These are phyloP conservation scores for Diplosoma virens DNA, from an alignment of 23 tunicate species.

Conservation along the genomic window DNA sequence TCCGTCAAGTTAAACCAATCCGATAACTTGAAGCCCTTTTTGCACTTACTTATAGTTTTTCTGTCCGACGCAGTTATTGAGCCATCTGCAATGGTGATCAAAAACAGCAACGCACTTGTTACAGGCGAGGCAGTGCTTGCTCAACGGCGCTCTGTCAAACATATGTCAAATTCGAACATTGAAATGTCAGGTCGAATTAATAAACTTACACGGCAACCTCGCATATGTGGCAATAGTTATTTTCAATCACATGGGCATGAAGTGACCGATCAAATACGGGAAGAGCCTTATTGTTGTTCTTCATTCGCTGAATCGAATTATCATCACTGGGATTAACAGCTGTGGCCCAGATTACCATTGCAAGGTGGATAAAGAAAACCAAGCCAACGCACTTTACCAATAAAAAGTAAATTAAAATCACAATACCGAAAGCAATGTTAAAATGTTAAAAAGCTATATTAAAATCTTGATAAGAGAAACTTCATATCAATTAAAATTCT, in stretches of 20 bases:
- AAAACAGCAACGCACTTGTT: conserved; percentile 90
- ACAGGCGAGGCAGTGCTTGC: conserved; percentile 95
- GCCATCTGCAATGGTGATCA: conserved; percentile 97
- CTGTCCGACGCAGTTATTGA: conserved; percentile 89
- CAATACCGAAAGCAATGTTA: no score
- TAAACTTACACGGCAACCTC: conserved; percentile 84
- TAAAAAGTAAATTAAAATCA: no score
- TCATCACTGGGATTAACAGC: conserved; percentile 78
- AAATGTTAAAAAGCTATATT: no score
- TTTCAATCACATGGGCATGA: conserved; percentile 86
- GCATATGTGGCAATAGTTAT: conserved; percentile 81
- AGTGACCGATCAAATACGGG: conserved; percentile 54
- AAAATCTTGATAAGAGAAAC: no score
- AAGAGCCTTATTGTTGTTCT: conserved; percentile 12
- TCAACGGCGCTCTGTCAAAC: conserved; percentile 30
- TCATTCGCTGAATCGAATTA: conserved; percentile 31
- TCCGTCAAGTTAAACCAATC: no score
- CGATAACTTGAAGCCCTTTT: no score
- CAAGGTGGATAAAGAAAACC: conserved; percentile 15
- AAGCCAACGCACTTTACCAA: conserved; percentile 62
- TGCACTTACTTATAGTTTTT: conserved; percentile 80
- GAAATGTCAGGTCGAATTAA: no score
- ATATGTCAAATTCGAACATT: background rate
- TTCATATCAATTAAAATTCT: no score
- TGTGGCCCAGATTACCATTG: conserved; percentile 28